Conservation (phyloP, 2,113 vertebrate species). For the Chascanopsetta lugubris region DNA sequence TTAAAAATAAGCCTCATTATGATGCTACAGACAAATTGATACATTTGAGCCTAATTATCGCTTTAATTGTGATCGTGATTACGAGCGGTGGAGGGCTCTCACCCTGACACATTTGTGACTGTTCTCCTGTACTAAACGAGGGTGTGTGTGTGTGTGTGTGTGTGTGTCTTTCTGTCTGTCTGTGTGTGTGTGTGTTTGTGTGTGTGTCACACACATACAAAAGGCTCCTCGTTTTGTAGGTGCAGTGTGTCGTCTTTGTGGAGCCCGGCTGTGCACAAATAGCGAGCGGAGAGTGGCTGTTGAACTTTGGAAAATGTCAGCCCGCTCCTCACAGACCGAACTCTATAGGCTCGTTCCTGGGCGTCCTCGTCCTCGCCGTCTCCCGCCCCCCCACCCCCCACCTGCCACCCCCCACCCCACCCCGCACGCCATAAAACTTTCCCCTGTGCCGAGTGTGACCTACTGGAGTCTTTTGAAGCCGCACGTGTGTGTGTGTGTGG, state of each 20-base stretch:
- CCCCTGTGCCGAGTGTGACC: conserved; percentile 50
- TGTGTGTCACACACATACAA: conserved; percentile 17
- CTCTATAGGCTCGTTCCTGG: conserved; percentile 50
- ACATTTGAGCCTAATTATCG: no score
- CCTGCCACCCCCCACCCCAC: conserved; percentile 34
- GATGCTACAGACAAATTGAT: not conserved
- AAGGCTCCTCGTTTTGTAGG: conserved; percentile 54
- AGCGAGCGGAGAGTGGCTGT: conserved; percentile 74
- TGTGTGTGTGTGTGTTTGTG: not conserved
- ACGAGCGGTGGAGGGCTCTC: no score
- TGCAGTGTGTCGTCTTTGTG: conserved; percentile 67
- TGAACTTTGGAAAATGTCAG: conserved; percentile 80
- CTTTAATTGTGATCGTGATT: no score
- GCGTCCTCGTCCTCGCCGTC: no score
- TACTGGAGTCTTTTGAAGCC: conserved; percentile 66
- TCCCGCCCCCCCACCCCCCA: conserved; percentile 35
- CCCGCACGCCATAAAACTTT: conserved; percentile 51
- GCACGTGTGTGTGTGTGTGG: conserved; percentile 18
- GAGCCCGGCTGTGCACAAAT: conserved; percentile 70
- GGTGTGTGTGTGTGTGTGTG: not conserved
- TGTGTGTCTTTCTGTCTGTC: not conserved
- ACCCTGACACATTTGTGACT: no score
- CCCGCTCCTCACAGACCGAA: conserved; percentile 58
- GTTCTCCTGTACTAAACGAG: no score
- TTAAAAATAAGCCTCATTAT: not conserved